Base-by-base conservation (phyloP, 2,797 vertebrate species). In the Coregonus sp. region DNA sequence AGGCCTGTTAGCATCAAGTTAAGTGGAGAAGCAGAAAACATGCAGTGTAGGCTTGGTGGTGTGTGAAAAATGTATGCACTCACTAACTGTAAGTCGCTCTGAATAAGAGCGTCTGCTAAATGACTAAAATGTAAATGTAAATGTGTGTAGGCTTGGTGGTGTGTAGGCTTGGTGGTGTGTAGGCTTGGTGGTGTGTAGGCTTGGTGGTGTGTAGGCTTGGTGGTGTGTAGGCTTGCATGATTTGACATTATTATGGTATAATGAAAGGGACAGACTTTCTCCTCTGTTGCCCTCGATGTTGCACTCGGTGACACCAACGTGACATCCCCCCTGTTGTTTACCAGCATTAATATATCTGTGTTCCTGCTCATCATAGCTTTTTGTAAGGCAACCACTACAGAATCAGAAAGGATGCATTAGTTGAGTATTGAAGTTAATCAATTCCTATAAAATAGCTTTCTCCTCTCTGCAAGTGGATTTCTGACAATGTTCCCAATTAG, bases 401-500 rank as follows among this genome's bases (percentile, higher is more conserved):
- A 88, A 89, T 86, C 80, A 77, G 67, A 76, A 78, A 77, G 7
- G 65, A 29, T 82, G 51, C 74, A 87, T 92, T 87, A 89, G 74
- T 59, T 50, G 67, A 37, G 80, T 73, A 74, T 70, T 74, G 61
- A 78, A 59, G 68, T 74, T 88, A 84, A 89, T 88, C 82, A 84
- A 89, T 89, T 82, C 73, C 83, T 4, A 81, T 86, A 75, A 91
- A 88, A 79, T 72, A 75, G 40, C 69, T 76, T 80, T 85, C 72
- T 66, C 68, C 66, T 67, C 75, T 29, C 73, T 70, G 82, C 80
- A 74, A 70, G 63, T 75, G 78, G 72, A 85, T 81, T 85, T 85
- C 82, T 86, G 83, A 81, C 86, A 91, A 93, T 94, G 93, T 94
- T 90, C 93, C 91, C 91, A 94, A 93, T 94, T 93, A 94, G 18